phyloP scores from a whole-genome alignment of 1,140 invertebrate genomes.

The Trachymyrmex cornetzi region DNA sequence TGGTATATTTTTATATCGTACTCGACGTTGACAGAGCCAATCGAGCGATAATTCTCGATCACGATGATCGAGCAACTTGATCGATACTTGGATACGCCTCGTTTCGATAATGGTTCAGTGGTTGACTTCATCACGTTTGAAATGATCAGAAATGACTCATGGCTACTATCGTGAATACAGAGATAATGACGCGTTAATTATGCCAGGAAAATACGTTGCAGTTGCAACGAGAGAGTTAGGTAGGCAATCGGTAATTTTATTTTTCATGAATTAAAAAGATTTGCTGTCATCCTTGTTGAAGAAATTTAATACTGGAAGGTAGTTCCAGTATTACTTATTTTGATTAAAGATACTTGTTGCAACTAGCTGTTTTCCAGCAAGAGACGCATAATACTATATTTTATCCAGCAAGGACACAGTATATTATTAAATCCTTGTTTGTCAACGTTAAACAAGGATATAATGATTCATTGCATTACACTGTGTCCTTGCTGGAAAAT shows the following conservation, averaged over 20 bases:
- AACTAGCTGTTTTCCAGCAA: no score
- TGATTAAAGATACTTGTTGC: no score
- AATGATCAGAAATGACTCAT: slow-evolving; percentile 12
- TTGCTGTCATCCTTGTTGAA: no score
- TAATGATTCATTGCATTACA: no score
- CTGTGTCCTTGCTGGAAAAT: no score
- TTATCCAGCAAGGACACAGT: no score
- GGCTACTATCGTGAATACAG: not conserved
- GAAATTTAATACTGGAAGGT: no score
- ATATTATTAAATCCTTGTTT: no score
- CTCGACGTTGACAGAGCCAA: slow-evolving; percentile 32
- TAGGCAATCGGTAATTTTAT: not conserved
- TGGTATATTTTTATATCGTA: slow-evolving; percentile 11
- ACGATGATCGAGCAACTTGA: slow-evolving; percentile 28
- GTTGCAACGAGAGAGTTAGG: not conserved
- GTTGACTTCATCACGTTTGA: not conserved
- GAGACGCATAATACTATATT: no score
- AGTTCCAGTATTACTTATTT: no score
- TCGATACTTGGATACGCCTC: not conserved
- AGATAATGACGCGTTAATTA: not conserved
- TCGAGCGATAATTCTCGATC: not conserved
- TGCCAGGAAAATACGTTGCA: not conserved
- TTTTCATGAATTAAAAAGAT: not conserved
- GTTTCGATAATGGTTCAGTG: slow-evolving; percentile 41
- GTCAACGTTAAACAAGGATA: no score